These are phyloP conservation scores for Buphagus erythrorhynchus DNA, from an alignment of 2,797 vertebrate genomes.

Conservation along the genomic window DNA sequence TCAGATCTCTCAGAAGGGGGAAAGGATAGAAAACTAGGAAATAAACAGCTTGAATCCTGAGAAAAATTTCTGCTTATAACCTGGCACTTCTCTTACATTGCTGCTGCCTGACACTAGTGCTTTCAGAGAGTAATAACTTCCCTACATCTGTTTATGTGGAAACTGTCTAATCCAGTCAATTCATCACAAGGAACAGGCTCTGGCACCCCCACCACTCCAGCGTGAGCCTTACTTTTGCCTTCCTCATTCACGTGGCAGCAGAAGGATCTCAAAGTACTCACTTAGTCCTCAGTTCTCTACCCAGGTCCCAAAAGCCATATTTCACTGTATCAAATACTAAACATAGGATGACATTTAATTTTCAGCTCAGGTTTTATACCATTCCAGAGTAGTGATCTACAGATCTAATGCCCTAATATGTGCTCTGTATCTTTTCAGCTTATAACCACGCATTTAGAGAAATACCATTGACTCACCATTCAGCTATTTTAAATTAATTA, in stretches of 20 bases:
- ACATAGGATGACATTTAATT: slow-evolving; percentile 70
- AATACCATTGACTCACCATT: background rate
- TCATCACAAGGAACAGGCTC: background rate
- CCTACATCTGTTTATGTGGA: background rate
- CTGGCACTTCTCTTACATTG: background rate
- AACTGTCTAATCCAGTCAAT: slow-evolving; percentile 42
- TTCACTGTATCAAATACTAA: slow-evolving; percentile 63
- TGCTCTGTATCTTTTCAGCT: background rate
- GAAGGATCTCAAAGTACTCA: slow-evolving; percentile 20
- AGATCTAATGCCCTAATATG: background rate
- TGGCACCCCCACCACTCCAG: background rate
- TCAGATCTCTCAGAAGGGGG: background rate
- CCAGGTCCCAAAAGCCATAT: slow-evolving; percentile 47
- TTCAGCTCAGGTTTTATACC: slow-evolving; percentile 51
- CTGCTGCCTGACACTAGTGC: background rate
- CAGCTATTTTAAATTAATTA: slow-evolving; percentile 39
- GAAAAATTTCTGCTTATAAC: background rate
- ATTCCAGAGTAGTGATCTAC: background rate
- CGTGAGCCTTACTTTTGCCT: background rate
- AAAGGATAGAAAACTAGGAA: background rate
- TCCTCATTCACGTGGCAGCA: background rate
- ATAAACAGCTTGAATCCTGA: background rate
- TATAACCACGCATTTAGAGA: background rate
- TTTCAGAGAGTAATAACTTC: slow-evolving; percentile 40
- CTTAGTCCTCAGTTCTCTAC: background rate